phyloP scores from a whole-genome alignment of 1,140 invertebrate genomes.

The Wiebesia pumilae region DNA sequence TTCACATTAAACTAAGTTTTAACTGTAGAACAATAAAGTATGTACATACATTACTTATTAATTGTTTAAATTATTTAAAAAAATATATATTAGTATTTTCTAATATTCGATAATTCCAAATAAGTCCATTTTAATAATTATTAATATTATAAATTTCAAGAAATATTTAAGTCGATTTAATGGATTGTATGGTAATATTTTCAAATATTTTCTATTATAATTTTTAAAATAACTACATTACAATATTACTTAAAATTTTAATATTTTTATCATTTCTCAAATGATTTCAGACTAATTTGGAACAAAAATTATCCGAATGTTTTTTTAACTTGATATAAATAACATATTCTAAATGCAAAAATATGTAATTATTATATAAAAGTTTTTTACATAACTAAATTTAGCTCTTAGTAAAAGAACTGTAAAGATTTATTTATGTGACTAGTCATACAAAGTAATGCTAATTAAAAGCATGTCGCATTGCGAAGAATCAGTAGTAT shows the following conservation, averaged over 20 bases:
- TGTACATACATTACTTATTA: constrained; percentile 16
- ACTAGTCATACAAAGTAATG: background rate
- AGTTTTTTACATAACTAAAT: background rate
- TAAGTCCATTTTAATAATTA: too few species aligned
- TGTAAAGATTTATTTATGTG: background rate
- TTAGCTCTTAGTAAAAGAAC: background rate
- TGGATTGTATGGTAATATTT: background rate
- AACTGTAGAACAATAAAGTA: constrained; percentile 28
- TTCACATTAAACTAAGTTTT: constrained; percentile 6
- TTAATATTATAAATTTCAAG: too few species aligned
- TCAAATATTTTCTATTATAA: background rate
- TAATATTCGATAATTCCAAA: background rate
- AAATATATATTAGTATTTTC: background rate
- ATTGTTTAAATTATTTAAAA: constrained; percentile 5
- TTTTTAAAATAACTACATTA: background rate
- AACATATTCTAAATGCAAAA: background rate
- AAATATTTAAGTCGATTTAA: background rate
- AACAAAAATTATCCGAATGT: background rate
- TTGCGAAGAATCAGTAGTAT: background rate
- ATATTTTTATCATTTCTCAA: too few species aligned
- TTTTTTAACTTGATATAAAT: background rate
- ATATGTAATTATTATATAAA: background rate
- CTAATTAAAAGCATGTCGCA: background rate
- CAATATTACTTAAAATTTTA: background rate
- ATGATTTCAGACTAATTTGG: background rate